These are phyloP conservation scores for Dendronephthya gigantea DNA, from an alignment of 64 coral and sea anemone species.

Conservation along the genomic window DNA sequence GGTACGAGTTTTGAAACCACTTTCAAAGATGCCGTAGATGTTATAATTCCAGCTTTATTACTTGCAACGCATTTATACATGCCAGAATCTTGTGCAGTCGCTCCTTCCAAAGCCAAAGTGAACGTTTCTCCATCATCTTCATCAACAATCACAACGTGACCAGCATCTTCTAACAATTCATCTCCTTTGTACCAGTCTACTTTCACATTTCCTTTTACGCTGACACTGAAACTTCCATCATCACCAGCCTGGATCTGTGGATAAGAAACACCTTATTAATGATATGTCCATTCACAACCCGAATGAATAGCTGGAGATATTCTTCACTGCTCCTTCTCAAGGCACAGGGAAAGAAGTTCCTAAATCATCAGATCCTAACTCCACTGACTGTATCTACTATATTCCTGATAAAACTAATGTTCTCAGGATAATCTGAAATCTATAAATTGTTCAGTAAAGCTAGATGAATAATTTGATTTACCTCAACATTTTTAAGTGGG, in stretches of 20 bases:
- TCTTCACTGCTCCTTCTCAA: too few species aligned
- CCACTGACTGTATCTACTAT: too few species aligned
- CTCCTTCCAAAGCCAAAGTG: conserved; percentile 2
- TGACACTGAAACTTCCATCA: background rate
- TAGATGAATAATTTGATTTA: background rate
- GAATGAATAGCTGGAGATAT: too few species aligned
- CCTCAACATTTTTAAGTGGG: background rate
- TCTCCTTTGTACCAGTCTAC: conserved; percentile 18
- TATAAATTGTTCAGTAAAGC: background rate
- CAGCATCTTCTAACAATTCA: conserved; percentile 5
- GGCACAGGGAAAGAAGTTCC: too few species aligned
- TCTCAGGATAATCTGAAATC: too few species aligned
- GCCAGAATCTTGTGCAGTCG: background rate
- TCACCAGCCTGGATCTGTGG: background rate
- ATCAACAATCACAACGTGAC: conserved; percentile 6
- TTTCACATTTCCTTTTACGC: conserved; percentile 3
- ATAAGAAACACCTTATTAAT: background rate
- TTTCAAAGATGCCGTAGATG: background rate
- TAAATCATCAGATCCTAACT: too few species aligned
- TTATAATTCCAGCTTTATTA: background rate
- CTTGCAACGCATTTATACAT: background rate
- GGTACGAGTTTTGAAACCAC: background rate
- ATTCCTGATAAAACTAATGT: too few species aligned
- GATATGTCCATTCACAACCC: too few species aligned
- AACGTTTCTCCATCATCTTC: conserved; percentile 12